Evolutionary conservation across 2,888 invertebrate genomes (phyloP), one percentile per base, ranked within the genome.

Genomic region (Eupithecia abbreviata): DNA sequence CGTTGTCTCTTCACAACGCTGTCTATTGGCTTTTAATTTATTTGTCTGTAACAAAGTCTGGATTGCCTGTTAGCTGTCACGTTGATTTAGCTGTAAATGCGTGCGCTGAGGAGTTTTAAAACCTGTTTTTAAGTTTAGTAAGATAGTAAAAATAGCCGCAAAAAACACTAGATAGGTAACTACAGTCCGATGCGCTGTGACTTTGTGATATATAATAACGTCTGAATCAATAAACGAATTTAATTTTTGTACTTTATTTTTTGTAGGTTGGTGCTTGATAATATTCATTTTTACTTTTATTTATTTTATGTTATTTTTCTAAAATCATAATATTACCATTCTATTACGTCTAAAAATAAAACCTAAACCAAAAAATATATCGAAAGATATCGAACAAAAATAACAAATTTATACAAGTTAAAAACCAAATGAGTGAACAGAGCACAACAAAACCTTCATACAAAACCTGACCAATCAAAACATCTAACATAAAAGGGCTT

Each of bases 1-100:
- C 73, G 30, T 45, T 78, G 71, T 49, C 74, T 47, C 30, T 51
- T 41, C 62, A 73, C 76, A 51, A 70, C 84, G 83, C 85, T 84
- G 84, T 88, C 88, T 89, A 90, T 91, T 90, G 88, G 86, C 84
- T 88, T 88, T 90, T 89, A 91, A 93, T 93, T 92, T 91, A 92
- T 92, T 90, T 90, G 89, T 89, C 89, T 90, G 88, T 83, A 81
- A 82, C 82, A 85, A 78, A 80, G 75, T 80, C 77, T 73, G 79
- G 77, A 73, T 72, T 75, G 77, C 72, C 72, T 77, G 78, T 79
- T 75, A 55, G 75, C 77, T 70, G 81, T 80, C 80, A 78, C 75
- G 68, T 81, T 79, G 78, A 81, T 80, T 82, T 82, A 82, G 72
- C 72, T 72, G 69, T 74, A 43, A 69, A 76, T 71, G 75, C 67